Percentiles rank a stretch among this genome's conserved stretches.
phyloP scores from a whole-genome alignment of 2,797 vertebrate species.

The Trichosurus vulpecula region DNA sequence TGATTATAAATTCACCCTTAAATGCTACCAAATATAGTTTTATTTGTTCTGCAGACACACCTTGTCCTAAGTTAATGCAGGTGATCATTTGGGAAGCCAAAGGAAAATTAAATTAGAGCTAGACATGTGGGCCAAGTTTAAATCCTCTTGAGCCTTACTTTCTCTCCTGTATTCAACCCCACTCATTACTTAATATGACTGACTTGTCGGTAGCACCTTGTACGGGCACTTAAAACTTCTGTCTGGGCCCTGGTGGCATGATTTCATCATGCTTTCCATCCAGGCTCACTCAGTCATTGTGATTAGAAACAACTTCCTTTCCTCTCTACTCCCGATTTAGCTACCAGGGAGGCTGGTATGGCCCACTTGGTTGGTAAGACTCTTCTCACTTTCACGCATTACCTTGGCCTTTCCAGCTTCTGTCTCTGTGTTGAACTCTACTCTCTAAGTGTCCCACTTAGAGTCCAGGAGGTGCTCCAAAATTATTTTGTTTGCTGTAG shows the following conservation, averaged over 20 bases:
- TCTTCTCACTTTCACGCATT: background rate
- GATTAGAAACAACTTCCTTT: conserved; percentile 9
- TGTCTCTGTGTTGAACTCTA: background rate
- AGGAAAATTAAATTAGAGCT: background rate
- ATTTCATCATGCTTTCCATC: background rate
- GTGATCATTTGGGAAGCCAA: background rate
- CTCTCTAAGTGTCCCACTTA: background rate
- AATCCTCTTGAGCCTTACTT: background rate
- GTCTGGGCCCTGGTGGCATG: background rate
- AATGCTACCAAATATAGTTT: background rate
- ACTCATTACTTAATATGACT: background rate
- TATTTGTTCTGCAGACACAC: background rate
- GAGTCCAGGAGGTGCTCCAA: background rate
- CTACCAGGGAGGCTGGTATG: background rate
- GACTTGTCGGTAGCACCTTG: background rate
- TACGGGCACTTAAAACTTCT: background rate
- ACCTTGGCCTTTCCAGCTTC: background rate
- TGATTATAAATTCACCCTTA: background rate
- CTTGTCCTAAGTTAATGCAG: background rate
- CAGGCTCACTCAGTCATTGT: background rate
- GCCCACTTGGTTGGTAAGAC: background rate
- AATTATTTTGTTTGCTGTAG: background rate
- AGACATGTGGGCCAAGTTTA: background rate
- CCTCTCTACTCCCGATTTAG: background rate
- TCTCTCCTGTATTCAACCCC: background rate